phyloP scores from a whole-genome alignment of 1,140 invertebrate genomes.

The Saccostrea echinata region DNA sequence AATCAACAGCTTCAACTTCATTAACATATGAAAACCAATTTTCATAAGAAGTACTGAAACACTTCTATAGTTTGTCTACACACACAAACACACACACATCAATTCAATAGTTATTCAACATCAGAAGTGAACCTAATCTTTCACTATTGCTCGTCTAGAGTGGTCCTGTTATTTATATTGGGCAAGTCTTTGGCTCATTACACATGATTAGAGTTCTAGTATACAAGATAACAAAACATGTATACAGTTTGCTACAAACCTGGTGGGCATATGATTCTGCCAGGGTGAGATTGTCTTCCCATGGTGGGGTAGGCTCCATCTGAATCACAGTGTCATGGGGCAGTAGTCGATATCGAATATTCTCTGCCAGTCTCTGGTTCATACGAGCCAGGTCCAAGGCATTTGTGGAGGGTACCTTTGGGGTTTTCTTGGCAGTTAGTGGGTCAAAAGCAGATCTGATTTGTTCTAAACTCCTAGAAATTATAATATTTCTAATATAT shows the following conservation, averaged over 20 bases:
- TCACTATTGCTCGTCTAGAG: too few relatives aligned
- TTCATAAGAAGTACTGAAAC: too few relatives aligned
- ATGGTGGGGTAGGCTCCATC: slow-evolving; percentile 56
- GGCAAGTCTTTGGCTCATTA: too few relatives aligned
- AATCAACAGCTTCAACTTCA: too few relatives aligned
- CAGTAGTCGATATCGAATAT: slow-evolving; percentile 81
- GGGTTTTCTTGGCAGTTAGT: slow-evolving; percentile 65
- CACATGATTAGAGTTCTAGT: too few relatives aligned
- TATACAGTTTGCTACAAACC: slow-evolving; percentile 54
- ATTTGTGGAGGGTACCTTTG: slow-evolving; percentile 70
- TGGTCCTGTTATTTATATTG: too few relatives aligned
- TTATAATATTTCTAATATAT: neutral
- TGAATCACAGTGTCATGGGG: slow-evolving; percentile 65
- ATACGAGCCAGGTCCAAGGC: slow-evolving; percentile 81
- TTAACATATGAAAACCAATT: too few relatives aligned
- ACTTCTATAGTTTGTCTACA: too few relatives aligned
- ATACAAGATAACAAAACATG: too few relatives aligned
- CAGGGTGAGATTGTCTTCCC: slow-evolving; percentile 67
- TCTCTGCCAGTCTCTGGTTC: slow-evolving; percentile 80
- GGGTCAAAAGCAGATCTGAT: slow-evolving; percentile 78
- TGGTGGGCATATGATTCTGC: slow-evolving; percentile 73
- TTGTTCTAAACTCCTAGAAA: slow-evolving; percentile 74
- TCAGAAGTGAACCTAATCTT: too few relatives aligned
- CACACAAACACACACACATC: too few relatives aligned
- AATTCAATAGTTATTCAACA: too few relatives aligned